phyloP scores from a whole-genome alignment of 1,140 invertebrate species.

The Magallana gigas region DNA sequence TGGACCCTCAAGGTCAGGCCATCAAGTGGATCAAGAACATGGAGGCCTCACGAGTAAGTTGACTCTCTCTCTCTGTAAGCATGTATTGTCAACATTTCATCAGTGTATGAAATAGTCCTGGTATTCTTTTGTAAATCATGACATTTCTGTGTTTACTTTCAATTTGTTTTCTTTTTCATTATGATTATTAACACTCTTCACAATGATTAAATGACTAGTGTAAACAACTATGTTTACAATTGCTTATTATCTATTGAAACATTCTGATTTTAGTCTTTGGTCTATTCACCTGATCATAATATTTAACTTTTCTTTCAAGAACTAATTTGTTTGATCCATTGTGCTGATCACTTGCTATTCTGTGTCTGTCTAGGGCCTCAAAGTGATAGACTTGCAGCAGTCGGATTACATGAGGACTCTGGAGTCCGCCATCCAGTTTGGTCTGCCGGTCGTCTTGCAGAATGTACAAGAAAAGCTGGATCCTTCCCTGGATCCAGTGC shows the following conservation, averaged over 20 bases:
- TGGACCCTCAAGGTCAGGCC: constrained; percentile 87
- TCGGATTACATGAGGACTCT: constrained; percentile 86
- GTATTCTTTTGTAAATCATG: too few relatives aligned
- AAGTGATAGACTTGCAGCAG: constrained; percentile 88
- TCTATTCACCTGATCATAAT: too few relatives aligned
- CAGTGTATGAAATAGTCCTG: not conserved
- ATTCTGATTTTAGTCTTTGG: too few relatives aligned
- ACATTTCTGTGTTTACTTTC: too few relatives aligned
- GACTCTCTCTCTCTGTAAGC: too few relatives aligned
- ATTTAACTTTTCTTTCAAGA: not conserved
- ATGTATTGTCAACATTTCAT: not conserved
- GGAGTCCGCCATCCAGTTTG: constrained; percentile 83
- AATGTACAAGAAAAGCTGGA: constrained; percentile 80
- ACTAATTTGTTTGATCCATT: too few relatives aligned
- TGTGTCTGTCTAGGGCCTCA: constrained; percentile 79
- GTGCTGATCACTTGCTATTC: too few relatives aligned
- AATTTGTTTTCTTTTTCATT: too few relatives aligned
- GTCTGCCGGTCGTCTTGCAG: constrained; percentile 79
- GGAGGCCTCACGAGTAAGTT: constrained; percentile 81
- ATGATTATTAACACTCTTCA: too few relatives aligned
- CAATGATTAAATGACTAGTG: too few relatives aligned
- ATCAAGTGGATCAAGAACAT: constrained; percentile 93
- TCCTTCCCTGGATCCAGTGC: constrained; percentile 77
- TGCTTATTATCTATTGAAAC: too few relatives aligned
- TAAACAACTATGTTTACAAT: too few relatives aligned